Evolutionary conservation across 2,113 vertebrate genomes (phyloP).

Genomic region (Heterocephalus glaber): DNA sequence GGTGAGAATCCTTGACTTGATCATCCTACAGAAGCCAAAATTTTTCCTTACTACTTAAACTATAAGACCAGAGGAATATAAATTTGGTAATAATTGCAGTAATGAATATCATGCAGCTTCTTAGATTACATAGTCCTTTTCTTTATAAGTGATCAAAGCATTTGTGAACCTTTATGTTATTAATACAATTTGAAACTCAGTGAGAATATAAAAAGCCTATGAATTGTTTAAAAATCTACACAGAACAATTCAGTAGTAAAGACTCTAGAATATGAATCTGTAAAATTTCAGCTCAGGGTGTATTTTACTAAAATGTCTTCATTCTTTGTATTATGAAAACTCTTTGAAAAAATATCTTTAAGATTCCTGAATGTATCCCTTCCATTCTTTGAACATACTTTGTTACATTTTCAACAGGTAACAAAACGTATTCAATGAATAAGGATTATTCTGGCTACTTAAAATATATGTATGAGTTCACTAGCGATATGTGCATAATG

Average conservation of each 20-base stretch:
- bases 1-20: not conserved
- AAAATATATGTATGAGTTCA: not conserved
- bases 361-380: not conserved
- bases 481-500: not conserved
- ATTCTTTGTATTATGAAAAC: not conserved
- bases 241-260: not conserved
- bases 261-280: not conserved
- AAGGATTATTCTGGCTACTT: not conserved
- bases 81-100: not conserved
- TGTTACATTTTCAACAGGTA: not conserved
- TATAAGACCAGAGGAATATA: not conserved
- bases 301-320: constrained; percentile 13
- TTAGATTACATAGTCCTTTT: not conserved
- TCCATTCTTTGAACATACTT: not conserved
- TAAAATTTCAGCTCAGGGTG: not conserved
- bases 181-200: not conserved
- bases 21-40: not conserved
- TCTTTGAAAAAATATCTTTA: not conserved
- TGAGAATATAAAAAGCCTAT: not conserved
- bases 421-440: not conserved
- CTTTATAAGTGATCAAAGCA: not conserved
- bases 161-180: not conserved
- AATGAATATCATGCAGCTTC: not conserved
- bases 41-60: not conserved
- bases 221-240: not conserved